Percentiles rank a stretch among this genome's conserved stretches.
Evolutionary conservation across 2,113 vertebrate genomes (phyloP).

Genomic region (Talpa occidentalis): DNA sequence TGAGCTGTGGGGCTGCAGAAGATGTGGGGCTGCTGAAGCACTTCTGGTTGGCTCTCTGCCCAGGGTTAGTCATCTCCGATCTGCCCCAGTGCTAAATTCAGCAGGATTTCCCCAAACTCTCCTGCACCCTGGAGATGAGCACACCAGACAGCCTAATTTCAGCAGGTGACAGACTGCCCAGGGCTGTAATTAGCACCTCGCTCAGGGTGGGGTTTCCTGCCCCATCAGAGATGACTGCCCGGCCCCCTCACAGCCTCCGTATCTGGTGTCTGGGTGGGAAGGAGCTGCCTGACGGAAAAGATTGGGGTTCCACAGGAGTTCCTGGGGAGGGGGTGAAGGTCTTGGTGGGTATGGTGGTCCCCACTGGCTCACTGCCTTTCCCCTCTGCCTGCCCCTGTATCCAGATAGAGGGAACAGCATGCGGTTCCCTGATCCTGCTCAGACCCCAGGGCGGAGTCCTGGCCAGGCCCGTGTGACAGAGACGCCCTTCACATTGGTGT

Average conservation of each 20-base stretch:
- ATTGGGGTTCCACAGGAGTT: background rate
- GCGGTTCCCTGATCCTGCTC: too few species aligned
- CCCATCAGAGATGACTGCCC: background rate
- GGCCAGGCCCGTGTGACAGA: background rate
- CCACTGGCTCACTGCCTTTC: rapidly evolving
- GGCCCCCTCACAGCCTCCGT: background rate
- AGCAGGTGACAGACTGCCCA: constrained; percentile 54
- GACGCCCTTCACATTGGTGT: background rate
- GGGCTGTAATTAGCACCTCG: constrained; percentile 45
- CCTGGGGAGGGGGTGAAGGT: background rate
- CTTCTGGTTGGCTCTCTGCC: background rate
- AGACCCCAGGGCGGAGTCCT: background rate
- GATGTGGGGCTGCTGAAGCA: rapidly evolving
- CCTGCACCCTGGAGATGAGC: constrained; percentile 43
- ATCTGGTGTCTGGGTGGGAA: background rate
- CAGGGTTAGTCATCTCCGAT: background rate
- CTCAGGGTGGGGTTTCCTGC: background rate
- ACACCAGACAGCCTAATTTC: constrained; percentile 52
- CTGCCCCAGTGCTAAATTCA: background rate
- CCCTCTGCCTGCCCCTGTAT: too few species aligned
- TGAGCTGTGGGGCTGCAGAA: rapidly evolving
- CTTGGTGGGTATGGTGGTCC: background rate
- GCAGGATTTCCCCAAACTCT: background rate
- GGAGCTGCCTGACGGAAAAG: background rate
- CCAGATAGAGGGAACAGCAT: too few species aligned